These are phyloP conservation scores for Hirundo rustica DNA, from an alignment of 2,797 vertebrate genomes.

Conservation along the genomic window DNA sequence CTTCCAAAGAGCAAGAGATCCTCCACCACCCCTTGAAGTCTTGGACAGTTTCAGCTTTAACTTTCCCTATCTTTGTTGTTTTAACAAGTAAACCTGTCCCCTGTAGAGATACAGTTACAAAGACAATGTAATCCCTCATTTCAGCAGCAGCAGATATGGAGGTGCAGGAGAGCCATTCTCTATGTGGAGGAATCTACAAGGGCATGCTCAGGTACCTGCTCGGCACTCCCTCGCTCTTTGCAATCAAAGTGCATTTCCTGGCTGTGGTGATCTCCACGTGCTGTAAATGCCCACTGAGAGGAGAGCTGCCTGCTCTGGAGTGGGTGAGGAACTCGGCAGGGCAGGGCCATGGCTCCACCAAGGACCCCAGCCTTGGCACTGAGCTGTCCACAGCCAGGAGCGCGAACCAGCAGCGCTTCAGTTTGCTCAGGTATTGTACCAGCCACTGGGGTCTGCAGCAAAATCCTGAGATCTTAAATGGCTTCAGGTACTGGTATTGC, in stretches of 20 bases:
- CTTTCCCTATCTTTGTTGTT: neutral
- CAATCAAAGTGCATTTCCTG: neutral
- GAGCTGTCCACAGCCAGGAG: neutral
- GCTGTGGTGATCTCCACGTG: neutral
- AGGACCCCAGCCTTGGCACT: neutral
- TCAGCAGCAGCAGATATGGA: neutral
- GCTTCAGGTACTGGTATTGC: neutral
- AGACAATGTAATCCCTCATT: neutral
- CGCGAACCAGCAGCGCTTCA: neutral
- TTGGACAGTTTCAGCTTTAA: neutral
- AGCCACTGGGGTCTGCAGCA: neutral
- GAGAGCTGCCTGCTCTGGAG: neutral
- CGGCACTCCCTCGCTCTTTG: neutral
- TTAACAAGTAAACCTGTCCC: neutral
- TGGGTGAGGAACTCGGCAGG: neutral
- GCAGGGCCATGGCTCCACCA: accelerated
- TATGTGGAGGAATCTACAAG: neutral
- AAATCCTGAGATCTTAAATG: neutral
- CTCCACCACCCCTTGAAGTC: neutral
- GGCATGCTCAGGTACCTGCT: neutral
- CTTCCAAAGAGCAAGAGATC: neutral
- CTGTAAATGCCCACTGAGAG: neutral
- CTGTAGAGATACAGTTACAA: neutral
- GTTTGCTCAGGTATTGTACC: neutral
- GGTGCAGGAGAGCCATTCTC: neutral